Evolutionary conservation across 2,113 vertebrate genomes (phyloP).

Genomic region (Sprattus sprattus): DNA sequence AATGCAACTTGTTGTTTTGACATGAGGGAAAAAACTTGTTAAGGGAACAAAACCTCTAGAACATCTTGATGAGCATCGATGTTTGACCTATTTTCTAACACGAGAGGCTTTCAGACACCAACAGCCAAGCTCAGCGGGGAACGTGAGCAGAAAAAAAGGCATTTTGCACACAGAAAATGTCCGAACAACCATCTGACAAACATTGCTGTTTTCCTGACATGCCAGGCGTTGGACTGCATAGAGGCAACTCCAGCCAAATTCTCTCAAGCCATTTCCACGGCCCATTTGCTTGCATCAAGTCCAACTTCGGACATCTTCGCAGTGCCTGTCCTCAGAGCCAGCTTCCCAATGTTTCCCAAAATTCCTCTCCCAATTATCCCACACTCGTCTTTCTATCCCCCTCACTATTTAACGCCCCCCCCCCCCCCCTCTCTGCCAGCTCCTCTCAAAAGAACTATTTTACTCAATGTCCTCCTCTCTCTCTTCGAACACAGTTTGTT

Average conservation of each 20-base stretch:
- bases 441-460: conserved; percentile 2
- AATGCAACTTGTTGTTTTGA: background rate
- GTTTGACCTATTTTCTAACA: background rate
- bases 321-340: background rate
- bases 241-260: background rate
- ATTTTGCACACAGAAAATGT: background rate
- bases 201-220: background rate
- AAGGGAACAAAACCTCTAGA: background rate
- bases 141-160: background rate
- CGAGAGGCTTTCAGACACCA: background rate
- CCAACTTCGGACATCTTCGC: conserved; percentile 3
- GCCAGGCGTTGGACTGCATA: conserved; percentile 2
- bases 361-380: background rate
- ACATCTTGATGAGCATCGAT: background rate
- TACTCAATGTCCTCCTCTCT: conserved; percentile 17
- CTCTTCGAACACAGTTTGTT: background rate
- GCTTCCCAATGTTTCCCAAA: background rate
- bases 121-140: background rate
- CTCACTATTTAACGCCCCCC: background rate
- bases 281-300: conserved; percentile 1
- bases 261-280: background rate
- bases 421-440: background rate
- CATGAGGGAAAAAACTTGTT: background rate
- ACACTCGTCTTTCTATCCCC: background rate
- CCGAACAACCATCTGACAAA: background rate